Evolutionary conservation across 92 coral and sea anemone species (phyloP).

Genomic region (Phenganax subtilis): DNA sequence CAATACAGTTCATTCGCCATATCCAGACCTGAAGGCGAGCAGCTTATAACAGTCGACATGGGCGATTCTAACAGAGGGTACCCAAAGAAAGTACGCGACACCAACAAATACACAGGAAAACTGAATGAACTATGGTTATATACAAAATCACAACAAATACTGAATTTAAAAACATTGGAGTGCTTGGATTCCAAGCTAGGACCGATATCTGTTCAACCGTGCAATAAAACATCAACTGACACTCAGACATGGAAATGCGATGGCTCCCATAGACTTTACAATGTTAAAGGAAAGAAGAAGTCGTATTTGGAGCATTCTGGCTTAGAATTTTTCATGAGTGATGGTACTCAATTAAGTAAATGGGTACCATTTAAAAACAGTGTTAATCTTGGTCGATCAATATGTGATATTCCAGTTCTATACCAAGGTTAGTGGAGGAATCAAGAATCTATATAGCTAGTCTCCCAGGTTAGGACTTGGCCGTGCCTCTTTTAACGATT

Average conservation of each 20-base stretch:
- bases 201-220: not conserved
- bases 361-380: conserved; percentile 14
- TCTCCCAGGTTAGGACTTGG: not conserved
- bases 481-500: not conserved
- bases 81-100: not conserved
- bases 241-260: conserved; percentile 22
- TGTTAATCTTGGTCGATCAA: not conserved
- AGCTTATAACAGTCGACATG: not conserved
- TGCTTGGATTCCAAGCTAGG: conserved; percentile 3
- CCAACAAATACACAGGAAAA: conserved; percentile 10
- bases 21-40: not conserved
- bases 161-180: conserved; percentile 29
- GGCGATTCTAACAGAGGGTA: too few relatives aligned
- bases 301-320: not conserved
- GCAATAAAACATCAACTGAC: not conserved
- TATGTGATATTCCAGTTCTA: conserved; percentile 12
- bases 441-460: too few relatives aligned
- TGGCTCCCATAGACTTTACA: not conserved
- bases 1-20: conserved; percentile 24
- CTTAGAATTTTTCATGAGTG: not conserved
- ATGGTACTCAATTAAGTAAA: not conserved
- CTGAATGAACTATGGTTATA: conserved; percentile 22
- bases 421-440: conserved; percentile 24
- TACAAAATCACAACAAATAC: not conserved
- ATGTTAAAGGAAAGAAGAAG: not conserved